A percentile compares a stretch with the other conserved stretches of the same genome.
These are phyloP conservation scores for Phoronis australis DNA, from an alignment of 2,888 invertebrate genomes.

Conservation along the genomic window DNA sequence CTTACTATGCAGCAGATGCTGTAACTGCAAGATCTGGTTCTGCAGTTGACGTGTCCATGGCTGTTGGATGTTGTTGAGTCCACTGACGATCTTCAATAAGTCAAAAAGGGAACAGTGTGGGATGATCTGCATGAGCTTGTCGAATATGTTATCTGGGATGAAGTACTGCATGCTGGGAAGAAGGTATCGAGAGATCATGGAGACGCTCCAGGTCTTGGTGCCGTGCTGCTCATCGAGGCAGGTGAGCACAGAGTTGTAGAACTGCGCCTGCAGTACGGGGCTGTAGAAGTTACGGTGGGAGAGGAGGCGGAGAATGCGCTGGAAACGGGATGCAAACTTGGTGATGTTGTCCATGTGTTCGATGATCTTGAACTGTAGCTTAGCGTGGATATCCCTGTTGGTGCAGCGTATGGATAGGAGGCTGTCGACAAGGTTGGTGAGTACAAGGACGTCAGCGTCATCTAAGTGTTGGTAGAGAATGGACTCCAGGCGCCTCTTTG, in stretches of 20 bases:
- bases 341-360: conserved; percentile 15
- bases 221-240: conserved; percentile 12
- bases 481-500: conserved; percentile 5
- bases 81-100: conserved; percentile 9
- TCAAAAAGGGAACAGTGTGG: conserved; percentile 13
- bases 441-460: conserved; percentile 17
- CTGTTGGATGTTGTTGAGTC: conserved; percentile 13
- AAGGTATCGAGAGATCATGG: conserved; percentile 9
- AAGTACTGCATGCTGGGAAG: conserved; percentile 10
- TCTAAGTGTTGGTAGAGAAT: conserved; percentile 7
- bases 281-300: conserved; percentile 9
- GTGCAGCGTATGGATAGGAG: conserved; percentile 11
- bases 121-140: conserved; percentile 10
- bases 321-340: conserved; percentile 15
- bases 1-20: too few relatives aligned
- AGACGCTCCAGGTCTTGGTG: conserved; percentile 10
- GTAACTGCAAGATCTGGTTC: conserved; percentile 13
- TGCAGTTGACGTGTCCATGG: conserved; percentile 13
- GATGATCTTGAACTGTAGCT: conserved; percentile 14
- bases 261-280: conserved; percentile 9
- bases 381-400: conserved; percentile 12
- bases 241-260: conserved; percentile 12
- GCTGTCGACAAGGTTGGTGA: conserved; percentile 21
- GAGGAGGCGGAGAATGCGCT: conserved; percentile 18
- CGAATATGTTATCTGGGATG: conserved; percentile 12